Percentiles rank a stretch among this genome's conserved stretches.
Evolutionary conservation across 37 sponge, comb jelly and placozoan genomes (phyloP).

Genomic region (Agelas oroides): DNA sequence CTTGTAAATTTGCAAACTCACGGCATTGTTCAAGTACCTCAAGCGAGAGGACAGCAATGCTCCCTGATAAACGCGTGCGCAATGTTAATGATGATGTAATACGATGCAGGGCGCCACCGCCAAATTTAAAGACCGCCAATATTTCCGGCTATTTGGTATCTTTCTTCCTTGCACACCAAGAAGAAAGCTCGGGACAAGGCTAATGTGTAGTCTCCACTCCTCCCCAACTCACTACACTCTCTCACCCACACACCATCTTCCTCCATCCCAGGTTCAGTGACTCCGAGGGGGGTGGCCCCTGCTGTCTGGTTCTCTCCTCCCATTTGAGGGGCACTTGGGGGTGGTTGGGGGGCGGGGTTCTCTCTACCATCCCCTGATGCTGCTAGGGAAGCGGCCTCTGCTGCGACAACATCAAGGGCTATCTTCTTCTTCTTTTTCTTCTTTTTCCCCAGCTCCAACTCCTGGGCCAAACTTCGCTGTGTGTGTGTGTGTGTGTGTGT

Average conservation of each 20-base stretch:
- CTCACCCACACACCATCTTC: background rate
- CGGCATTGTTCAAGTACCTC: no score
- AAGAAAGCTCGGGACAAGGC: no score
- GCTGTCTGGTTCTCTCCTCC: background rate
- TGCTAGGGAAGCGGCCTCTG: conserved; percentile 6
- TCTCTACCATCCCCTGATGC: background rate
- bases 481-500: no score
- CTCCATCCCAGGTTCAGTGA: background rate
- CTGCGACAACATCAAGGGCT: conserved; percentile 30
- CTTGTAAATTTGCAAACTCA: no score
- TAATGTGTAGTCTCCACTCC: no score
- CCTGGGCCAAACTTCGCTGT: background rate
- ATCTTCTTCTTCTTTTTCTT: conserved; percentile 83
- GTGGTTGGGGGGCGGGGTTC: background rate
- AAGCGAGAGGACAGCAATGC: no score
- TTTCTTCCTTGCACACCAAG: background rate
- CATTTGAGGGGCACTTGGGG: background rate
- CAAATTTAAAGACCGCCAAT: no score
- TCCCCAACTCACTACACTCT: background rate
- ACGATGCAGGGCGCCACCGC: no score
- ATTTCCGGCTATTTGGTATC: no score
- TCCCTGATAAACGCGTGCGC: no score
- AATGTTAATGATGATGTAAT: no score
- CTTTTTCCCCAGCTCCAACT: conserved; percentile 50
- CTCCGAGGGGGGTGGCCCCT: background rate